These are phyloP conservation scores for Tangachromis dhanisi DNA, from an alignment of 2,113 vertebrate species.

Conservation along the genomic window DNA sequence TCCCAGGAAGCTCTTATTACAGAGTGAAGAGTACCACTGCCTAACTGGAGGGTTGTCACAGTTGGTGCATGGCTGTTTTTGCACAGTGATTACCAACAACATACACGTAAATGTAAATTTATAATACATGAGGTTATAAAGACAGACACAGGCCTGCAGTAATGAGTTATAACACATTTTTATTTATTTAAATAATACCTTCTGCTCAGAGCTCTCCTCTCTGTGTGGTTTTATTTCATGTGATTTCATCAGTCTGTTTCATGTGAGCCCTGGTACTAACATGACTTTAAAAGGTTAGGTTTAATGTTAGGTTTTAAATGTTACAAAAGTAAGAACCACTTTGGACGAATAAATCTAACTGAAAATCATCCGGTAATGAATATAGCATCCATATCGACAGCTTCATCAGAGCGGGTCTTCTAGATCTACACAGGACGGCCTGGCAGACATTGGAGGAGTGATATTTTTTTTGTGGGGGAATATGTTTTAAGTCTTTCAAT, in stretches of 20 bases:
- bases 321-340: too few species aligned
- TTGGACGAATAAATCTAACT: background rate
- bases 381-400: background rate
- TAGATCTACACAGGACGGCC: background rate
- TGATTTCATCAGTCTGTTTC: background rate
- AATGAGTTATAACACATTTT: background rate
- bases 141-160: background rate
- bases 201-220: background rate
- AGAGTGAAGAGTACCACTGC: background rate
- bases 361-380: background rate
- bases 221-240: background rate
- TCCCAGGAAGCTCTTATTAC: fast-evolving
- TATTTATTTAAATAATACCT: background rate
- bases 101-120: fast-evolving
- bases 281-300: background rate
- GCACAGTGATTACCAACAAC: background rate
- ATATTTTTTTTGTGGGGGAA: background rate
- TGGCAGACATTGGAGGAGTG: background rate
- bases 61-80: background rate
- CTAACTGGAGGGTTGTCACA: fast-evolving
- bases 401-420: background rate
- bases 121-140: fast-evolving
- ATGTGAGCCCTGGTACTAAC: background rate
- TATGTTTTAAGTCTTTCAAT: background rate
- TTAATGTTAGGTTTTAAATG: too few species aligned